A percentile compares a stretch with the other conserved stretches of the same genome.
phyloP scores from a whole-genome alignment of 2,888 invertebrate species.

The Cephus nigrinus region DNA sequence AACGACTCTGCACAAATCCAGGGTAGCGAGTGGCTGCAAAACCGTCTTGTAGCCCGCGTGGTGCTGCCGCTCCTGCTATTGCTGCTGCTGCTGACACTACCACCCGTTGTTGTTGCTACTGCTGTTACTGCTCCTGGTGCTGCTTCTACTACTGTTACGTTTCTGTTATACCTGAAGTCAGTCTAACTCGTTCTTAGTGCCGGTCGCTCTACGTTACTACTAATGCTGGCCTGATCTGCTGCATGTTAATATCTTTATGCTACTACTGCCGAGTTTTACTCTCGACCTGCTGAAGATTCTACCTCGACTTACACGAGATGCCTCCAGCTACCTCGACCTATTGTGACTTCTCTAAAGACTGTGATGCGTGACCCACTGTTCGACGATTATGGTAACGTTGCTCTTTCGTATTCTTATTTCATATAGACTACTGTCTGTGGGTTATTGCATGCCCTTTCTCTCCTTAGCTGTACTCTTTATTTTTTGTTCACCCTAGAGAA shows the following conservation, averaged over 20 bases:
- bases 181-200: not conserved
- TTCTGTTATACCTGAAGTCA: not conserved
- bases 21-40: conserved; percentile 15
- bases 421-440: not conserved
- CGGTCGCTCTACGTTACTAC: not conserved
- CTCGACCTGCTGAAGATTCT: not conserved
- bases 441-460: not conserved
- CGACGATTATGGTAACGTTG: conserved; percentile 53
- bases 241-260: not conserved
- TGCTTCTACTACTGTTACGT: not conserved
- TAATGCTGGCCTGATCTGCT: not conserved
- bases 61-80: not conserved
- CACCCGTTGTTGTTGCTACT: not conserved
- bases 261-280: not conserved
- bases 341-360: conserved; percentile 20
- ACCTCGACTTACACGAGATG: not conserved
- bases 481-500: not conserved
- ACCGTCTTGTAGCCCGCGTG: not conserved
- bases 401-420: conserved; percentile 10
- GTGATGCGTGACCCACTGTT: conserved; percentile 55
- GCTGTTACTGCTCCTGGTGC: not conserved
- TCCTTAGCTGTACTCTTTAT: not conserved
- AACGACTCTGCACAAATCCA: conserved; percentile 20
- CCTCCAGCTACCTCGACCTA: not conserved
- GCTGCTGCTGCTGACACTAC: not conserved